phyloP scores from a whole-genome alignment of 2,797 vertebrate genomes.

The Anniella stebbinsi region DNA sequence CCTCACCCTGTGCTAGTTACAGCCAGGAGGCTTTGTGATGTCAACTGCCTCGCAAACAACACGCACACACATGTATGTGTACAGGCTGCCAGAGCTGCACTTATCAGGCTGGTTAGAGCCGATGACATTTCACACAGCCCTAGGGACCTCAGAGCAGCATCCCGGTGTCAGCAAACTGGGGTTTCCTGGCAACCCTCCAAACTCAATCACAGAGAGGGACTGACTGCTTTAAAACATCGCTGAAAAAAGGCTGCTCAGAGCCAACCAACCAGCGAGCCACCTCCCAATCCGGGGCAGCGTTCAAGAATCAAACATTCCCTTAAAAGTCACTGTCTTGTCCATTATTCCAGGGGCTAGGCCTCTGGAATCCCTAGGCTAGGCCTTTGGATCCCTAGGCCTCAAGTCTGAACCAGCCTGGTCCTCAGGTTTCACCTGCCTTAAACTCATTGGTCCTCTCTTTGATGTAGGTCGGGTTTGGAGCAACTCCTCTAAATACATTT shows the following conservation, averaged over 20 bases:
- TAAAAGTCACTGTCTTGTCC: neutral
- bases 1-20: neutral
- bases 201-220: neutral
- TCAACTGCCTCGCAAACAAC: neutral
- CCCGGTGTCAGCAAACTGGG: conserved; percentile 23
- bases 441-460: neutral
- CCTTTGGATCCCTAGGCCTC: neutral
- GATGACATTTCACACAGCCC: conserved; percentile 24
- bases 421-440: neutral
- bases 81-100: neutral
- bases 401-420: neutral
- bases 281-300: neutral
- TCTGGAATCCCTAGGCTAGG: too few relatives aligned
- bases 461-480: neutral
- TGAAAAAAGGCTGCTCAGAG: neutral
- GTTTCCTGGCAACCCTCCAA: conserved; percentile 36
- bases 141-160: conserved; percentile 2
- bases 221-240: neutral
- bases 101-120: conserved; percentile 7
- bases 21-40: neutral
- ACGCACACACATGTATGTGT: neutral
- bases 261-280: neutral
- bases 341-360: neutral
- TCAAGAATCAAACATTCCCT: neutral
- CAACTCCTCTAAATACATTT: neutral